Percentiles rank a stretch among this genome's conserved stretches.
Conservation (phyloP, 37 sponge, comb jelly and placozoan genomes). For the Spongia lamella region DNA sequence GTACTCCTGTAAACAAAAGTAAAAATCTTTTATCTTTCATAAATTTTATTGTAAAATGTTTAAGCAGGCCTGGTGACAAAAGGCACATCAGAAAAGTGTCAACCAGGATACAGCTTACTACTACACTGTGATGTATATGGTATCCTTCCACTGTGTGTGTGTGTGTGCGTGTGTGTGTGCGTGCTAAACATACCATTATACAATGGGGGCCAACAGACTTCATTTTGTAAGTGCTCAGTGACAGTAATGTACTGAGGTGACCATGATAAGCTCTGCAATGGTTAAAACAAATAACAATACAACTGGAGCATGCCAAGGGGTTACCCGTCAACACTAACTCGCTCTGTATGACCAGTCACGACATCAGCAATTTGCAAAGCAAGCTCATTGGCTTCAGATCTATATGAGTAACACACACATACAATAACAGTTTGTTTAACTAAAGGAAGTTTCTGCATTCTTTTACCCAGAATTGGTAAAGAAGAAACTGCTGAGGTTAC, state of each 20-base stretch:
- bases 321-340: slow-evolving; percentile 81
- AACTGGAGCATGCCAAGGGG: not conserved
- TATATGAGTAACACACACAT: not conserved
- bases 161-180: too few species aligned
- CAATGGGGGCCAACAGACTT: not conserved
- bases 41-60: too few species aligned
- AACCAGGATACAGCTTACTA: too few species aligned
- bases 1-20: not conserved
- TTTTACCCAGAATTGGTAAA: slow-evolving; percentile 76
- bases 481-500: slow-evolving; percentile 48
- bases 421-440: not conserved
- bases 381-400: slow-evolving; percentile 90
- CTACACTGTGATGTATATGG: too few species aligned
- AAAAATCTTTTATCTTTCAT: too few species aligned
- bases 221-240: slow-evolving; percentile 80
- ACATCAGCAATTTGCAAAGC: slow-evolving; percentile 71
- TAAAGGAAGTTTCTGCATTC: not conserved
- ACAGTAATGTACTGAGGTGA: slow-evolving; percentile 56
- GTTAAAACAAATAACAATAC: not conserved
- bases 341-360: slow-evolving; percentile 62
- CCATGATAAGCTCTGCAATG: slow-evolving; percentile 86
- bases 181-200: too few species aligned
- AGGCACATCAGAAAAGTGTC: too few species aligned
- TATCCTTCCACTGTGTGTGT: too few species aligned
- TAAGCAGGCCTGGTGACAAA: too few species aligned